Evolutionary conservation across 2,888 invertebrate species (phyloP).

Genomic region (Drosophila koepferae): DNA sequence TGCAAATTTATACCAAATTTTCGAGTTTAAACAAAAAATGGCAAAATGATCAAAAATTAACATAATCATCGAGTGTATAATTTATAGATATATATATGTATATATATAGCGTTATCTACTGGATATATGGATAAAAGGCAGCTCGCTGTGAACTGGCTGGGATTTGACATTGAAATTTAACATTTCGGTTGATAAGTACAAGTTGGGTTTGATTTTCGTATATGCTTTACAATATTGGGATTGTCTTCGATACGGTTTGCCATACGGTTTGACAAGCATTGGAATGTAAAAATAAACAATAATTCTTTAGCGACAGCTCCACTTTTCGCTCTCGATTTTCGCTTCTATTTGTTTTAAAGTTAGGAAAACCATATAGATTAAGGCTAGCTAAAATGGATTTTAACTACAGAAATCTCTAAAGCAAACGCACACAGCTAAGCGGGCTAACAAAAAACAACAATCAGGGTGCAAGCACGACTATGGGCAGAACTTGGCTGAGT

Average conservation of each 20-base stretch:
- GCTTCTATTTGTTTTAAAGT: constrained; percentile 4
- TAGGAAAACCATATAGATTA: constrained; percentile 52
- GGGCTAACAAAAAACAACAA: constrained; percentile 59
- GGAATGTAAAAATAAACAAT: constrained; percentile 55
- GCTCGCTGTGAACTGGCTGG: constrained; percentile 33
- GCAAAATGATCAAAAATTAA: constrained; percentile 49
- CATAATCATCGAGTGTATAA: constrained; percentile 33
- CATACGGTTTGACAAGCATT: constrained; percentile 60
- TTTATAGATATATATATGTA: background rate
- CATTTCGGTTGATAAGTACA: constrained; percentile 59
- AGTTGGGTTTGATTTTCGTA: constrained; percentile 17
- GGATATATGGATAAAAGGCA: constrained; percentile 29
- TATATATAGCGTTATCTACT: constrained; percentile 13
- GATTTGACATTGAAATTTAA: constrained; percentile 15
- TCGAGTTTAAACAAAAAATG: constrained; percentile 56
- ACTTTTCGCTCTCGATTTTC: background rate
- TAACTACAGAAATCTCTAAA: constrained; percentile 65
- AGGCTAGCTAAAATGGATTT: constrained; percentile 74
- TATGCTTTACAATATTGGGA: constrained; percentile 44
- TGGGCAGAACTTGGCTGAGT: constrained; percentile 25
- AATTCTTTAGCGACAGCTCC: constrained; percentile 12
- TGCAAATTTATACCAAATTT: constrained; percentile 59
- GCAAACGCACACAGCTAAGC: constrained; percentile 51
- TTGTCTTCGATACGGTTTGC: constrained; percentile 61
- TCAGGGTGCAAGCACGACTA: constrained; percentile 55